Evolutionary conservation across 2,888 invertebrate species (phyloP), one percentile per base, ranked within the genome.

Genomic region (Incurvaria masculella): DNA sequence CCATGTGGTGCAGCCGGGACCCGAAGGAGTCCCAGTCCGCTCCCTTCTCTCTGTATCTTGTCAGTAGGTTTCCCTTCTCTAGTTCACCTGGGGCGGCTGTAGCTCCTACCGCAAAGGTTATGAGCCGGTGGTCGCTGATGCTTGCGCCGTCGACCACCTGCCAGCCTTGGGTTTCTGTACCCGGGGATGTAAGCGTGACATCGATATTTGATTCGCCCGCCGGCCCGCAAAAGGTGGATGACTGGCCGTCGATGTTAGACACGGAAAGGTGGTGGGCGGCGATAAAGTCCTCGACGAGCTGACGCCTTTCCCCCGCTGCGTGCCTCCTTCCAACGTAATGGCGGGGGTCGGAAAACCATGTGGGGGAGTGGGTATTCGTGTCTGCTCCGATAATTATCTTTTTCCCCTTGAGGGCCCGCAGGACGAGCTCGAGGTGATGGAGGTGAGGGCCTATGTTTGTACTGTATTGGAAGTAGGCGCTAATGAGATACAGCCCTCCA

Each of bases 81-180:
- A n/a, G n/a, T n/a, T n/a, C n/a, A n/a, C n/a, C n/a, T n/a, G n/a
- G n/a, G n/a, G n/a, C n/a, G n/a, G n/a, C n/a, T n/a, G n/a, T n/a
- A n/a, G n/a, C n/a, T n/a, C n/a, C n/a, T n/a, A n/a, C n/a, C n/a
- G n/a, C 23, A 19, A 21, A 46, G 6, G 43, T 46, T 6, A 51
- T 47, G 11, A 50, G 47, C 3, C 50, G 41, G 16, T 50, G 50
- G 42, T 50, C 50, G 38, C 51, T 49, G 26, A 16, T 20, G 8
- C 21, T 49, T 1, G 20, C 26, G 1, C 27, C 20, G 2, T 40
- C 46, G 17, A 39, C 42, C 18, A 53, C 8, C 39, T 8, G 14
- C 38, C 8, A 39, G 5, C 41, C 18, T 45, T n/a, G n/a, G n/a
- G n/a, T n/a, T n/a, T n/a, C n/a, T n/a, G n/a, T n/a, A n/a, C n/a